Percentiles rank a stretch among this genome's conserved stretches.
Conservation (phyloP, 2,888 invertebrate species). For the Coleophora deauratella region DNA sequence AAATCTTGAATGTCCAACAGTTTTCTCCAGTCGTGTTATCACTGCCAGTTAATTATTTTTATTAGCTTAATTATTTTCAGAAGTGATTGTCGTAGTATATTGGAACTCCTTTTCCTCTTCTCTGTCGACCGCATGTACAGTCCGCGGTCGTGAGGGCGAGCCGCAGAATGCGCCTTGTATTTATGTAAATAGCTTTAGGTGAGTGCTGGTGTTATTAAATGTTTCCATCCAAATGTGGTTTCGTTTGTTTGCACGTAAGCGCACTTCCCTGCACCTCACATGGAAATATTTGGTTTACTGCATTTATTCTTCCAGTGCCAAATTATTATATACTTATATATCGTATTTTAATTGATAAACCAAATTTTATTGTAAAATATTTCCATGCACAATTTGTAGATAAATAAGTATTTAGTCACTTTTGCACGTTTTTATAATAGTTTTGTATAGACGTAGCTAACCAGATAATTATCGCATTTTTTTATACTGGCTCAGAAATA, state of each 20-base stretch:
- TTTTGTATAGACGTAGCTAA: no score
- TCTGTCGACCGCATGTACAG: slow-evolving; percentile 43
- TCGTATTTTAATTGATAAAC: background rate
- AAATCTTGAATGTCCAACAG: background rate
- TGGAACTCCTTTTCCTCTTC: slow-evolving; percentile 8
- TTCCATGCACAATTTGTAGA: background rate
- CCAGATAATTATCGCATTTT: no score
- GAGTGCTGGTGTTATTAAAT: slow-evolving; percentile 64
- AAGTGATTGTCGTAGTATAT: slow-evolving; percentile 9
- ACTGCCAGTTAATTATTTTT: no score
- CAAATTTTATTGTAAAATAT: slow-evolving; percentile 1
- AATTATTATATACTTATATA: no score
- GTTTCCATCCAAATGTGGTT: slow-evolving; percentile 34
- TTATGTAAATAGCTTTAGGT: slow-evolving; percentile 70
- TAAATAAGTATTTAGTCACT: no score
- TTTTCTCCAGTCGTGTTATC: no score
- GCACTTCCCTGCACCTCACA: no score
- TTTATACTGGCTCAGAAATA: no score
- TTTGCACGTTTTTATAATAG: no score
- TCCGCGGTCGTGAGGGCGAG: slow-evolving; percentile 28
- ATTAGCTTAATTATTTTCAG: background rate
- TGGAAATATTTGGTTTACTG: background rate
- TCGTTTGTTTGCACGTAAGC: slow-evolving; percentile 51
- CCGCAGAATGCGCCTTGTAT: slow-evolving; percentile 37
- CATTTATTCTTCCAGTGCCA: background rate